Evolutionary conservation across 2,888 invertebrate genomes (phyloP), one percentile per base, ranked within the genome.

Genomic region (Ptychoptera contaminata): DNA sequence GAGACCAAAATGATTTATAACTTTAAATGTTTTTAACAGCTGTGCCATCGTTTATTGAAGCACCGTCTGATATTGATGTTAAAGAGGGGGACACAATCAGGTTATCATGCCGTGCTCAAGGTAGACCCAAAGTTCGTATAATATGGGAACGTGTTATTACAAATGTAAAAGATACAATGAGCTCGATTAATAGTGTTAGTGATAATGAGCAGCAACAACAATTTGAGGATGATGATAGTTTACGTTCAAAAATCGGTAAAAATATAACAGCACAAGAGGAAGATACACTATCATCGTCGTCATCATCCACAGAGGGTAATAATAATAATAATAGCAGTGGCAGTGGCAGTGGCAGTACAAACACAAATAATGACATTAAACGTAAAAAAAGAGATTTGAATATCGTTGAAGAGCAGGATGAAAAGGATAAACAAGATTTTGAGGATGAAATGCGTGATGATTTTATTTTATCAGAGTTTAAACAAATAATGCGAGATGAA

Each of bases 41-140:
- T 14, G 53, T 52, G 2, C 56, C 56, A 41, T 51, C 52, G 43
- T 55, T 56, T 37, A 51, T 54, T 31, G 55, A 56, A 48, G 54
- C 54, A 11, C 54, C 55, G 7, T 49, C 53, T 1, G 55, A 56
- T 47, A 51, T 53, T 1, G 51, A 54, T 34, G 49, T 53, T 11
- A 48, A 51, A 16, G 53, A 51, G 40, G 54, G 55, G 16, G 51
- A 51, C 16, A 50, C 48, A n/a, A 50, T 55, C 6, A 55, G 52
- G 36, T 47, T 56, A 0, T 54, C 54, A 29, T 56, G 56, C 34
- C 52, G 54, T 14, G 54, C 56, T 29, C 51, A 54, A 9, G 56
- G 56, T 1, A 50, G 55, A 9, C 54, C 54, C 9, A 47, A 50
- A 34, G 47, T 53, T 2, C 50, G 54, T 32, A 51, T 54, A 8